phyloP scores from a whole-genome alignment of 2,888 invertebrate genomes.

The Nudaria mundana region DNA sequence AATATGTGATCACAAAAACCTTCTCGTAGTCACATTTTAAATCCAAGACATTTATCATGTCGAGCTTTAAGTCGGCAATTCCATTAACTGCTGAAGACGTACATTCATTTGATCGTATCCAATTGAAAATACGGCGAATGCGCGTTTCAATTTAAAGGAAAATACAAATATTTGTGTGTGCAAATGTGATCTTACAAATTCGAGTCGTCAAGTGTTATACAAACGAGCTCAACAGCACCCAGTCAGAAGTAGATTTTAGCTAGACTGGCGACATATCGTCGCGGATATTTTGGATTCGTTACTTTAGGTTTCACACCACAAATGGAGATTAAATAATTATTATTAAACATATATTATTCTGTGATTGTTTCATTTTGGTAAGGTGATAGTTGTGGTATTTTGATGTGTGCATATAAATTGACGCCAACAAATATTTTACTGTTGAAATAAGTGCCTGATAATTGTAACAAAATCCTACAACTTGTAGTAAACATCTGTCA shows the following conservation, averaged over 20 bases:
- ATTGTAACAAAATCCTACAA: too few relatives aligned
- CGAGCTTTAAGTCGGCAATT: slow-evolving; percentile 26
- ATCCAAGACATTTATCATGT: slow-evolving; percentile 31
- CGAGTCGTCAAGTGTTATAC: neutral
- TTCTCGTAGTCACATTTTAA: slow-evolving; percentile 8
- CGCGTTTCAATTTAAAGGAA: slow-evolving; percentile 25
- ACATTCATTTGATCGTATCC: slow-evolving; percentile 28
- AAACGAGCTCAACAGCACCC: too few relatives aligned
- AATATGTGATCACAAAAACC: slow-evolving; percentile 13
- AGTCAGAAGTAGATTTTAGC: too few relatives aligned
- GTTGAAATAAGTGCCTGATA: too few relatives aligned
- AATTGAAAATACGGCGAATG: slow-evolving; percentile 26
- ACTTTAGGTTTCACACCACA: neutral
- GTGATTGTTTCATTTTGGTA: too few relatives aligned
- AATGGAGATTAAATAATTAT: too few relatives aligned
- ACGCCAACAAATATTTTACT: too few relatives aligned
- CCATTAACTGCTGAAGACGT: slow-evolving; percentile 29
- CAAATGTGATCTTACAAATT: slow-evolving; percentile 1
- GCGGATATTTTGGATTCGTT: neutral
- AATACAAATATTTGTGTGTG: slow-evolving; percentile 12
- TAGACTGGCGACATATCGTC: too few relatives aligned
- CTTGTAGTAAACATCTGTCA: too few relatives aligned
- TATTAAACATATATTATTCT: too few relatives aligned
- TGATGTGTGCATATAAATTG: too few relatives aligned
- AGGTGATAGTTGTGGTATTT: too few relatives aligned